Evolutionary conservation across 1,140 invertebrate species (phyloP).

Genomic region (Tetragnatha versicolor): DNA sequence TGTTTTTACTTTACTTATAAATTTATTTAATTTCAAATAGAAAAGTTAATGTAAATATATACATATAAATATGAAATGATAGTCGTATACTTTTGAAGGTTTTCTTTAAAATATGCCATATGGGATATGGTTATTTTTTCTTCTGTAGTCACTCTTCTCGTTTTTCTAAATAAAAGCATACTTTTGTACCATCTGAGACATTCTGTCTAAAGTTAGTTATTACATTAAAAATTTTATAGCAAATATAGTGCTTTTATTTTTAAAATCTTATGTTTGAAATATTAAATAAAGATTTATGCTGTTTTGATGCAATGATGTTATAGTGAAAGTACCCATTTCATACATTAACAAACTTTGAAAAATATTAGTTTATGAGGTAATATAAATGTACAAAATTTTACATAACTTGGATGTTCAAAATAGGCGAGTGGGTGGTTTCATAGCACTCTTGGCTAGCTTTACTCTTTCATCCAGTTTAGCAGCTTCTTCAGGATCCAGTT

Average conservation of each 20-base stretch:
- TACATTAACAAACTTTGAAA: no score
- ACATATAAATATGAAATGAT: conserved; percentile 27
- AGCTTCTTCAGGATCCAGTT: conserved; percentile 40
- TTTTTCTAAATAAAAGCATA: conserved; percentile 23
- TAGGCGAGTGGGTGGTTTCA: conserved; percentile 11
- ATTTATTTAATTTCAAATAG: conserved; percentile 16
- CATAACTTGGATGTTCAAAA: background rate
- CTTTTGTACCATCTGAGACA: conserved; percentile 30
- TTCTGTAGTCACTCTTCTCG: conserved; percentile 27
- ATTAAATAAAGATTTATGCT: conserved; percentile 45
- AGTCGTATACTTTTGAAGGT: conserved; percentile 31
- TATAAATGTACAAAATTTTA: background rate
- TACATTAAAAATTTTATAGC: conserved; percentile 35
- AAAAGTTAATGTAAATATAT: background rate
- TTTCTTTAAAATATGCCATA: conserved; percentile 32
- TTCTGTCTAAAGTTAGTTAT: conserved; percentile 36
- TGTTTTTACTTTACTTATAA: conserved; percentile 19
- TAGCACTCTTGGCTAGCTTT: conserved; percentile 53
- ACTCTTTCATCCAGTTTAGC: conserved; percentile 54
- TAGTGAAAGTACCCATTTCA: background rate
- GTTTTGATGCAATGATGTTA: no score
- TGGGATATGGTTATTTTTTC: conserved; percentile 37
- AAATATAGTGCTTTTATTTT: conserved; percentile 47
- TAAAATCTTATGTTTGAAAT: conserved; percentile 36
- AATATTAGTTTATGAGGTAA: background rate